These are phyloP conservation scores for Homarus gammarus DNA, from an alignment of 2,888 invertebrate species.

Conservation along the genomic window DNA sequence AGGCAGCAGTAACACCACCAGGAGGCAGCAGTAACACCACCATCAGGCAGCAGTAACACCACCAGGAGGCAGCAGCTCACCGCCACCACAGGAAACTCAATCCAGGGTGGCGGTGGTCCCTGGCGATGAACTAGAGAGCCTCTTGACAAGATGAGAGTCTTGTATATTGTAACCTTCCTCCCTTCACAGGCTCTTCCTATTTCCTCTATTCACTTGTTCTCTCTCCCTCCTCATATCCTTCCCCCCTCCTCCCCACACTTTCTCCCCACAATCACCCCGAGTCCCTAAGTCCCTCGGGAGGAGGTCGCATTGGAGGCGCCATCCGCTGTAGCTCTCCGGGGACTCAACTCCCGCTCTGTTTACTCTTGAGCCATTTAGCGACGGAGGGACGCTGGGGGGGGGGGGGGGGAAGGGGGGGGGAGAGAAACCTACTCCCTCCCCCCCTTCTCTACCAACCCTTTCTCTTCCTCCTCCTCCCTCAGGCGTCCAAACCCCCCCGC, in stretches of 20 bases:
- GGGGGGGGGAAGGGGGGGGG: too few relatives aligned
- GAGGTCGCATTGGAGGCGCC: constrained; percentile 2
- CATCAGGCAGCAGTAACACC: too few relatives aligned
- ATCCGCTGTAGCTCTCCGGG: background rate
- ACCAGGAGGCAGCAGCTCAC: background rate
- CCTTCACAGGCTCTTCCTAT: background rate
- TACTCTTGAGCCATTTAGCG: constrained; percentile 26
- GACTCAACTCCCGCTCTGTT: background rate
- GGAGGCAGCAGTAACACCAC: too few relatives aligned
- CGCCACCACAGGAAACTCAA: background rate
- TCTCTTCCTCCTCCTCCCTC: too few relatives aligned
- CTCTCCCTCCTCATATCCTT: too few relatives aligned
- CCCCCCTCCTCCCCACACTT: too few relatives aligned
- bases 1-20: too few relatives aligned
- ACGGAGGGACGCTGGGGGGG: background rate
- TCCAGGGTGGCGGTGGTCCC: background rate
- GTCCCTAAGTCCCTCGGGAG: background rate
- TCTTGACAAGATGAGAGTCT: constrained; percentile 2
- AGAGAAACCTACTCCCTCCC: too few relatives aligned
- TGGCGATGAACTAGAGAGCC: background rate
- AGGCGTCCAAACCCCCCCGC: background rate
- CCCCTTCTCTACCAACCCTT: too few relatives aligned
- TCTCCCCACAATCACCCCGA: constrained; percentile 10
- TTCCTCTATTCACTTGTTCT: background rate
- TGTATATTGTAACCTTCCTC: background rate